Percentiles rank a stretch among this genome's conserved stretches.
phyloP scores from a whole-genome alignment of 2,113 vertebrate species.

The Bucco capensis region DNA sequence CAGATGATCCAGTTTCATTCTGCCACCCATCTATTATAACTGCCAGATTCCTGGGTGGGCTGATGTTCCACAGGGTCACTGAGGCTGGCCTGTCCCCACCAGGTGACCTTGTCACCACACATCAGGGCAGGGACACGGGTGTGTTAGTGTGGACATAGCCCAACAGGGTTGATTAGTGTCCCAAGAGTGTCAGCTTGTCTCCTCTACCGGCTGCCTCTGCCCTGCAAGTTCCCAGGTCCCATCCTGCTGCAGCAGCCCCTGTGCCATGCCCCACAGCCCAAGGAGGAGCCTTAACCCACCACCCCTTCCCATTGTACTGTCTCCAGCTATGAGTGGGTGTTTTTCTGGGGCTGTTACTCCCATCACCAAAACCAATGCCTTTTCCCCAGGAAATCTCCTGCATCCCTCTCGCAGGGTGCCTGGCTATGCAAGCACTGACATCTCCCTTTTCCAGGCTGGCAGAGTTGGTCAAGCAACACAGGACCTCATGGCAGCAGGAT shows the following conservation, averaged over 20 bases:
- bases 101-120: rapidly evolving
- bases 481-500: neutral
- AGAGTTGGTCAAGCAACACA: neutral
- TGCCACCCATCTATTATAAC: neutral
- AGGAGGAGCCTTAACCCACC: neutral
- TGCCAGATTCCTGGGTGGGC: neutral
- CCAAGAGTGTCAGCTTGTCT: neutral
- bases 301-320: neutral
- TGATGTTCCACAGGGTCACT: neutral
- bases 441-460: neutral
- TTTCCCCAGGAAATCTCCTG: neutral
- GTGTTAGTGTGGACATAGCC: neutral
- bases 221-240: neutral
- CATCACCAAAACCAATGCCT: neutral
- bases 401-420: neutral
- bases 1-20: neutral
- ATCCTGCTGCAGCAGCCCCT: neutral
- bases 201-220: neutral
- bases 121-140: neutral
- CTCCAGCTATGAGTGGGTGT: neutral
- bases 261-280: rapidly evolving
- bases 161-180: neutral
- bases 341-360: neutral
- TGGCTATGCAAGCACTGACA: neutral
- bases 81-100: neutral